A percentile compares a stretch with the other conserved stretches of the same genome.
Evolutionary conservation across 1,140 invertebrate genomes (phyloP).

Genomic region (Sitodiplosis mosellana): DNA sequence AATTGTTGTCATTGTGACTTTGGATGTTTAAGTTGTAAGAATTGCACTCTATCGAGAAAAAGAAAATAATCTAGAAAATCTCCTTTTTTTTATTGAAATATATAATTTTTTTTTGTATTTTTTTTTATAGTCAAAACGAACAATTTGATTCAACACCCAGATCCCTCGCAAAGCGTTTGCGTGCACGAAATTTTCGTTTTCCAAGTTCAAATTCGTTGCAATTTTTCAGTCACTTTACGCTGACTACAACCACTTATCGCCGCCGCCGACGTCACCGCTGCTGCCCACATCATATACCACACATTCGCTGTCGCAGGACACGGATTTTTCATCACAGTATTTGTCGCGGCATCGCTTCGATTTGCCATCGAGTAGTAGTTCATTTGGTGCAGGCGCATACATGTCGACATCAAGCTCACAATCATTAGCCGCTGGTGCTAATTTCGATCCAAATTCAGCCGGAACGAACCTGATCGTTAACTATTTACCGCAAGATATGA

Average conservation of each 20-base stretch:
- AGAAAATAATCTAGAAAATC: constrained; percentile 1
- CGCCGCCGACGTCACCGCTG: neutral
- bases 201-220: constrained; percentile 10
- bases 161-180: constrained; percentile 14
- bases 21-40: constrained; percentile 6
- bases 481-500: constrained; percentile 85
- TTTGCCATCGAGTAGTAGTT: constrained; percentile 4
- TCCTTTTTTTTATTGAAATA: constrained; percentile 2
- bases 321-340: constrained; percentile 24
- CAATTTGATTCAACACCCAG: constrained; percentile 9
- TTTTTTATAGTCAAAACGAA: constrained; percentile 13
- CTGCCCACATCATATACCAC: neutral
- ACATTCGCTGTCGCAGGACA: constrained; percentile 27
- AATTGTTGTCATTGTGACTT: constrained; percentile 9
- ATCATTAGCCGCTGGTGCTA: constrained; percentile 12
- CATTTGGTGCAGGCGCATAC: constrained; percentile 16
- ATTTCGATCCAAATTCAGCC: constrained; percentile 7
- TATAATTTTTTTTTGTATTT: constrained; percentile 9
- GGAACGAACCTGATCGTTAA: constrained; percentile 83
- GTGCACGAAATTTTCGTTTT: constrained; percentile 1
- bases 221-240: constrained; percentile 2
- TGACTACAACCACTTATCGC: too few relatives aligned
- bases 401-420: constrained; percentile 21
- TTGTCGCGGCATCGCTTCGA: constrained; percentile 16
- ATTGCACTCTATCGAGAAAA: constrained; percentile 4